Conservation (phyloP, 2,888 invertebrate species). For the Drosophila anomelani region DNA sequence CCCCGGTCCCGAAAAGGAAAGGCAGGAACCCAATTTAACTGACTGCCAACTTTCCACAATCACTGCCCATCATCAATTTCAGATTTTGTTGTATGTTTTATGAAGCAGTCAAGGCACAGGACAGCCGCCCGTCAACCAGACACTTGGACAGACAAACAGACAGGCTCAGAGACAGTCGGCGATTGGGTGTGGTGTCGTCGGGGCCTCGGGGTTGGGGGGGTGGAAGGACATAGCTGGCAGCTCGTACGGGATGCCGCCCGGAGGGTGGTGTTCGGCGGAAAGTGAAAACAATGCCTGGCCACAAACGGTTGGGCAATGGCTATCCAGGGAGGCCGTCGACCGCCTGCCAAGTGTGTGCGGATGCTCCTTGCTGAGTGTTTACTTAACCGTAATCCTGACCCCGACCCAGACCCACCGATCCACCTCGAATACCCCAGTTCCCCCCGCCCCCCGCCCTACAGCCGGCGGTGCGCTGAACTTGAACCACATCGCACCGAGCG, state of each 20-base stretch:
- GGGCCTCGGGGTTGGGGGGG: neutral
- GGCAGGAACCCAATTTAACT: constrained; percentile 77
- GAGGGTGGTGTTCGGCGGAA: constrained; percentile 48
- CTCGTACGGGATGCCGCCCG: constrained; percentile 12
- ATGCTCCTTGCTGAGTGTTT: constrained; percentile 68
- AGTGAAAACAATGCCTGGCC: constrained; percentile 76
- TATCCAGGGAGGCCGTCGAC: constrained; percentile 58
- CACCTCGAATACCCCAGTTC: constrained; percentile 28
- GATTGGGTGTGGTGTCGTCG: constrained; percentile 24
- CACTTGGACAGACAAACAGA: constrained; percentile 51
- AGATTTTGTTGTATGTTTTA: constrained; percentile 80
- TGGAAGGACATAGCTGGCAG: constrained; percentile 12
- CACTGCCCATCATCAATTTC: constrained; percentile 81
- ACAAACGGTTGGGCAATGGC: constrained; percentile 65
- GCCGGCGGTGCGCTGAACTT: constrained; percentile 51
- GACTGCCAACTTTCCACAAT: constrained; percentile 79
- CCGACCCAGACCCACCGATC: constrained; percentile 36
- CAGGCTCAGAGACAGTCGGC: constrained; percentile 42
- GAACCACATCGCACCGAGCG: constrained; percentile 57
- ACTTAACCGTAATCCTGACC: constrained; percentile 73
- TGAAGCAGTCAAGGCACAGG: constrained; percentile 61
- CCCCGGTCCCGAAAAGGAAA: constrained; percentile 44
- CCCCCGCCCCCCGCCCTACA: neutral
- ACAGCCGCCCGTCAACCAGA: constrained; percentile 41
- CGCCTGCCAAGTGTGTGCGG: constrained; percentile 48